Evolutionary conservation across 2,797 vertebrate species (phyloP).

Genomic region (Balearica regulorum): DNA sequence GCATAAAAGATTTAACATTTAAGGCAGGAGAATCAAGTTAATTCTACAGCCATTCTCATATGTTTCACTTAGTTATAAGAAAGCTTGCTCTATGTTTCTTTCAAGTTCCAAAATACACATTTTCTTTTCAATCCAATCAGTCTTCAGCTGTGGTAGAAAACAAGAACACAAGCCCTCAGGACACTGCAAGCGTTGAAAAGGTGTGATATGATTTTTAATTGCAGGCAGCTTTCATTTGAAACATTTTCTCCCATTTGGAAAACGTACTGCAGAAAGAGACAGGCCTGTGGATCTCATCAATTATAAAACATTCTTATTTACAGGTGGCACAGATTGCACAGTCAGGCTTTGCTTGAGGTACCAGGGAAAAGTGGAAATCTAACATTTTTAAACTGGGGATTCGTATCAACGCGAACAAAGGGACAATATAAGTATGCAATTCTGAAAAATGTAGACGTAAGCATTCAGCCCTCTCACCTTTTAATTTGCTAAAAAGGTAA

Average conservation of each 20-base stretch:
- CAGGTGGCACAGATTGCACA: not conserved
- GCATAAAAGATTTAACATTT: not conserved
- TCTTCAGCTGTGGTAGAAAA: not conserved
- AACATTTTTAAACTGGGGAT: not conserved
- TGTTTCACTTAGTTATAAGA: not conserved
- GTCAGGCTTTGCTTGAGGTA: not conserved
- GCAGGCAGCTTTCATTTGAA: not conserved
- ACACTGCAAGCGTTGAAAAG: not conserved
- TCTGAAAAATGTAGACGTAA: not conserved
- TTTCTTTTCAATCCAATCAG: not conserved
- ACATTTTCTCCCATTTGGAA: not conserved
- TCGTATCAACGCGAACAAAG: not conserved
- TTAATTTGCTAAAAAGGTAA: conserved; percentile 8
- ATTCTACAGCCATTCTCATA: not conserved
- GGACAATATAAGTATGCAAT: not conserved
- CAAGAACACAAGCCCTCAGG: not conserved
- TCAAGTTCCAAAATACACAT: not conserved
- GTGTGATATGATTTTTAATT: not conserved
- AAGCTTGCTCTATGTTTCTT: not conserved
- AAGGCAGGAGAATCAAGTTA: not conserved
- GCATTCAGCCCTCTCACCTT: conserved; percentile 6
- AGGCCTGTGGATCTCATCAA: not conserved
- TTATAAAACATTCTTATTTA: not conserved
- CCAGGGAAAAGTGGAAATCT: not conserved
- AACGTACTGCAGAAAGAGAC: not conserved